phyloP scores from a whole-genome alignment of 1,140 invertebrate genomes.

The Vanessa tameamea region DNA sequence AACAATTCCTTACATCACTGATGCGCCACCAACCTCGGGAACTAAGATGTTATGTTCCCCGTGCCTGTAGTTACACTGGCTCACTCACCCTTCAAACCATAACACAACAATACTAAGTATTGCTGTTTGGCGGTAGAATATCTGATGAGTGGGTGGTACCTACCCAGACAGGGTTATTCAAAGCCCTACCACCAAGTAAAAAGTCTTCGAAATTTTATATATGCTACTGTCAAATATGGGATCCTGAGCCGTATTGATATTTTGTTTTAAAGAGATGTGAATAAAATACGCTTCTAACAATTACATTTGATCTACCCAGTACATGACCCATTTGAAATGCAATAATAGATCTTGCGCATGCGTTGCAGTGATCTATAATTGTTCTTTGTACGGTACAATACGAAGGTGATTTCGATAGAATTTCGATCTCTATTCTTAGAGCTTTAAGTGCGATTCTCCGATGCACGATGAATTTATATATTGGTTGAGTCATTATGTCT shows the following conservation, averaged over 20 bases:
- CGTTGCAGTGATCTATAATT: slow-evolving; percentile 3
- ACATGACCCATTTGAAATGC: slow-evolving; percentile 7
- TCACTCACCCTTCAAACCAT: too few species aligned
- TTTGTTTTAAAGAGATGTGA: not conserved
- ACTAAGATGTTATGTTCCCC: too few species aligned
- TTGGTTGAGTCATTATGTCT: not conserved
- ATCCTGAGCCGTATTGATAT: not conserved
- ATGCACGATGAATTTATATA: not conserved
- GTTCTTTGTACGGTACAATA: not conserved
- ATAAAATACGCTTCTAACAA: not conserved
- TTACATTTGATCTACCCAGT: not conserved
- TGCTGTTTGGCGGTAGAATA: too few species aligned
- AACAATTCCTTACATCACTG: too few species aligned
- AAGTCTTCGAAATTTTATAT: too few species aligned
- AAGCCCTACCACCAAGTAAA: too few species aligned
- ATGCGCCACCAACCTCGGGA: too few species aligned
- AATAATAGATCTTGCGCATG: slow-evolving; percentile 4
- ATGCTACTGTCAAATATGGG: too few species aligned
- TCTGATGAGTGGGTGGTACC: too few species aligned
- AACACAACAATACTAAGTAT: too few species aligned
- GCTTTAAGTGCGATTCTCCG: not conserved
- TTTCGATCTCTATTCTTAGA: not conserved
- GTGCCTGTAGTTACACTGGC: too few species aligned
- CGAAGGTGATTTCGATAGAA: not conserved
- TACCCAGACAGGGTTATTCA: too few species aligned